Conservation (phyloP, 2,888 invertebrate species). For the Galerucella nymphaeae region DNA sequence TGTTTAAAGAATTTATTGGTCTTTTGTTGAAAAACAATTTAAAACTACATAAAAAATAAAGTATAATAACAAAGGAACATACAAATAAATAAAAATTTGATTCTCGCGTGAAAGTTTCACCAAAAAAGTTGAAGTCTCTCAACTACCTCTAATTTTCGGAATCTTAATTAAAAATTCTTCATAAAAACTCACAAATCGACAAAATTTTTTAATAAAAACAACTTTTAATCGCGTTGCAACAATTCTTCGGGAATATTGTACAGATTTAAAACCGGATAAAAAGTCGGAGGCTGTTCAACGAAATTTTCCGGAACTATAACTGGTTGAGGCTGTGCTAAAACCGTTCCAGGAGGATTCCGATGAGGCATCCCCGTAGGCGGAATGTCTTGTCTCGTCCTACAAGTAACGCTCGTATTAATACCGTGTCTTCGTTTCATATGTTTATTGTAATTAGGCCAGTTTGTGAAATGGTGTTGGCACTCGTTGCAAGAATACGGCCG, state of each 20-base stretch:
- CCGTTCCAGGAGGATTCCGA: constrained; percentile 63
- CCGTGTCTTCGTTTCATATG: constrained; percentile 83
- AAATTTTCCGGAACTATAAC: constrained; percentile 52
- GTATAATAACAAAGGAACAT: too few species aligned
- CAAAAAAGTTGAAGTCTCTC: too few species aligned
- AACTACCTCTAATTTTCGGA: too few species aligned
- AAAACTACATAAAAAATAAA: too few species aligned
- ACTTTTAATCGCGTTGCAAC: constrained; percentile 51
- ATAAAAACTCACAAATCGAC: neutral
- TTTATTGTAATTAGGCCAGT: constrained; percentile 87
- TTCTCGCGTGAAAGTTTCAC: too few species aligned
- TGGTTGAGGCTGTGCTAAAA: constrained; percentile 61
- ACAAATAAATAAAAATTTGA: too few species aligned
- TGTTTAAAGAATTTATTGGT: too few species aligned
- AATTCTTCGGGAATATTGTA: constrained; percentile 61
- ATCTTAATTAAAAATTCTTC: neutral
- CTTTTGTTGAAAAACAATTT: too few species aligned
- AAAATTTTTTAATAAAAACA: neutral
- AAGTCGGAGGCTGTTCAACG: constrained; percentile 52
- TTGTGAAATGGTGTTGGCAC: constrained; percentile 80
- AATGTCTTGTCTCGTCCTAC: constrained; percentile 63
- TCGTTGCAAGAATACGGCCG: constrained; percentile 79
- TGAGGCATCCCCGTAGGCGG: constrained; percentile 65
- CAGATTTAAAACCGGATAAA: constrained; percentile 61
- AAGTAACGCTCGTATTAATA: constrained; percentile 64